Evolutionary conservation across 2,888 invertebrate genomes (phyloP), one percentile per base, ranked within the genome.

Genomic region (Ferdinandea cuprea): DNA sequence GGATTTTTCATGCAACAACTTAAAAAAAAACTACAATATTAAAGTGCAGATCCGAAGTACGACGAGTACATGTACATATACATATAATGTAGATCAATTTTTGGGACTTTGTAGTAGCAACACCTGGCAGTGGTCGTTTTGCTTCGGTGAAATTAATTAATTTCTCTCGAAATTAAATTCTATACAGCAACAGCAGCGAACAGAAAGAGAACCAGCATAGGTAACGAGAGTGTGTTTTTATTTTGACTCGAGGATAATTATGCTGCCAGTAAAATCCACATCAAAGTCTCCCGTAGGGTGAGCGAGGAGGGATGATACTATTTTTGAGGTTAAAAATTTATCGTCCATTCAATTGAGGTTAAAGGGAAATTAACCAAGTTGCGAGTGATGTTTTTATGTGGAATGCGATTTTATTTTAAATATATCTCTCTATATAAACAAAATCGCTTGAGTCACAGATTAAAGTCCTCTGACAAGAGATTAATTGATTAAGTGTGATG

Each of bases 61-160:
- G n/a, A n/a, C n/a, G n/a, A n/a, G n/a, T n/a, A n/a, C n/a, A n/a
- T n/a, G n/a, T n/a, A n/a, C n/a, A n/a, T n/a, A n/a, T n/a, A n/a
- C n/a, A n/a, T n/a, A n/a, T n/a, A n/a, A n/a, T n/a, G n/a, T n/a
- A 56, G 37, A 56, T 28, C 42, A 28, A 19, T 44, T 28, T 61
- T 44, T 17, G 35, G 17, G 15, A 28, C 7, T 19, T 11, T 37
- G 11, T 19, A 35, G 42, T 30, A n/a, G 21, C 25, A 46, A 13
- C 63, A 63, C 63, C 63, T 63, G 63, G 63, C 48, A 37, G n/a
- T n/a, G n/a, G 37, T 28, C 11, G 50, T 50, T 63, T 63, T 37
- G 50, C 63, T 37, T 63, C 50, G 63, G 17, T 35, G 37, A 28
- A 17, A 63, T 28, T 63, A 63, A 63, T 63, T 63, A 63, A 50